Base-by-base conservation (phyloP, 2,888 invertebrate species). In the Pantelozetes paolii region DNA sequence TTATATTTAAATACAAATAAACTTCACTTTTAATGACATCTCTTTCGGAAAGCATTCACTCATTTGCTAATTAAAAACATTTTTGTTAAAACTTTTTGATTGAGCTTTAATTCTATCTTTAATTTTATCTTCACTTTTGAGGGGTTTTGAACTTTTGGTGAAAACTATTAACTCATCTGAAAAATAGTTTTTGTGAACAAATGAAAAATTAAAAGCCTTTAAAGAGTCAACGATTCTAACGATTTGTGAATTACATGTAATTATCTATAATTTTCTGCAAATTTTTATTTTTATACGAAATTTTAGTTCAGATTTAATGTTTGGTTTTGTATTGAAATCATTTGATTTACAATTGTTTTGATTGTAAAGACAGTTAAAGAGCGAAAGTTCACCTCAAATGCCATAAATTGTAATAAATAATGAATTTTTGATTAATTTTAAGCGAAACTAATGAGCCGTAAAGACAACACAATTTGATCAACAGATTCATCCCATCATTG, bases 381-480 rank as follows among this genome's bases (percentile, higher is more conserved):
- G 28, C 28, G 57, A 57, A 57, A 57, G 57, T 57, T 57, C 57
- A 57, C 15, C 23, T 50, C 15, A 30, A 57, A 30, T 57, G 28
- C 57, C 23, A 57, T 26, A 28, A 28, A 36, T 64, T 32, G 36
- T 36, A 18, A 64, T 32, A 18, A 36, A 32, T 32, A 28, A 28
- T 59, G 20, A 32, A 36, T 15, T 36, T 36, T 20, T 30, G 36
- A 36, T 64, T 64, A n/a, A n/a, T n/a, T n/a, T n/a, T n/a, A 18
- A 64, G 62, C n/a, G 62, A n/a, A 64, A 36, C 62, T 32, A 64
- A 64, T 64, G 32, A n/a, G 11, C 20, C 62, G 62, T 64, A 9
- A 32, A n/a, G 36, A 32, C 62, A 30, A 64, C 20, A 30, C 30
- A 11, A 36, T 20, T 30, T 20, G 32, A 36, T 32, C n/a, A 64